Percentiles rank a stretch among this genome's conserved stretches.
These are phyloP conservation scores for Ophioderma brevispina DNA, from an alignment of 35 echinoderm and acorn worm species.

Conservation along the genomic window DNA sequence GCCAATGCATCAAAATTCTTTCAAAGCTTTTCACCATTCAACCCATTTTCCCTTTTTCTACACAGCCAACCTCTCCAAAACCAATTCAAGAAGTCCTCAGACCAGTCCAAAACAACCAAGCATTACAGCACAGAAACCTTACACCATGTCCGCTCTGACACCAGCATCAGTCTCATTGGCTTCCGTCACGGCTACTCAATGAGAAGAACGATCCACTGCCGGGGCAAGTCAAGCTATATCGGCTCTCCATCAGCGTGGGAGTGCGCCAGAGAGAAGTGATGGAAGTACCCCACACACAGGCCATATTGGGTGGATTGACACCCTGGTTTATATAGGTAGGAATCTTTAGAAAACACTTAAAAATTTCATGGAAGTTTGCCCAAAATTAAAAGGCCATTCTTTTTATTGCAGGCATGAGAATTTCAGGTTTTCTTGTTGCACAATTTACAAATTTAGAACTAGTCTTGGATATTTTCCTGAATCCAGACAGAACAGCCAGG, in stretches of 20 bases:
- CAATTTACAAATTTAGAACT: too few species aligned
- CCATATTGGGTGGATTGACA: conserved; percentile 76
- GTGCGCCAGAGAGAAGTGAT: conserved; percentile 62
- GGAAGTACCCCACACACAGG: conserved; percentile 64
- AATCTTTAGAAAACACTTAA: background rate
- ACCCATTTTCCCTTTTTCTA: too few species aligned
- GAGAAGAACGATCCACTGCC: background rate
- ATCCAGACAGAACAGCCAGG: too few species aligned
- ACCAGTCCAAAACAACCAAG: background rate
- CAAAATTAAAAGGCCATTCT: too few species aligned
- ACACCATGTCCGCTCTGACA: conserved; percentile 48
- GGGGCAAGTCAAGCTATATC: conserved; percentile 62
- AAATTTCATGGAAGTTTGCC: too few species aligned
- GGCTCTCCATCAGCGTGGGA: conserved; percentile 61
- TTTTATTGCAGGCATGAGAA: too few species aligned
- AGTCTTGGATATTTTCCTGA: too few species aligned
- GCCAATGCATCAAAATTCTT: too few species aligned
- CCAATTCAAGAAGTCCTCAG: background rate
- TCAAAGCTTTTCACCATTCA: too few species aligned
- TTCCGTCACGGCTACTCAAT: conserved; percentile 24
- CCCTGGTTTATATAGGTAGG: conserved; percentile 86
- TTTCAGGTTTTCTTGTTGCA: too few species aligned
- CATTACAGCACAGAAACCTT: conserved; percentile 40
- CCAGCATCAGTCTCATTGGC: conserved; percentile 77
- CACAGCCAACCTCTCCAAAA: background rate